Evolutionary conservation across 2,113 vertebrate species (phyloP), one percentile per base, ranked within the genome.

Genomic region (Petrocephalus zakoni): DNA sequence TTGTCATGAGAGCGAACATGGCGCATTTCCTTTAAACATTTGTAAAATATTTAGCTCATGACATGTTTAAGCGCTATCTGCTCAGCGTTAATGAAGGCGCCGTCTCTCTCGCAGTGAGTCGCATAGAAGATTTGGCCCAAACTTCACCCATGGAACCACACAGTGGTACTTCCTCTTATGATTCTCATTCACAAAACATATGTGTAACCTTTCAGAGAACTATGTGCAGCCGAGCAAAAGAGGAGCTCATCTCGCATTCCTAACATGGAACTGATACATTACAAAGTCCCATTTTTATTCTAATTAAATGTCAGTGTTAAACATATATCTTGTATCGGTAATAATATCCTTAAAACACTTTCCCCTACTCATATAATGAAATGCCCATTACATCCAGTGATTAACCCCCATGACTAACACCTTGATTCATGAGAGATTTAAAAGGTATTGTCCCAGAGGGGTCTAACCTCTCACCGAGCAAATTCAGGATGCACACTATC

Each of bases 1-100:
- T 89, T 87, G 90, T 55, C 55, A n/a, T 86, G 86, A 85, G 64
- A 86, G 51, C 56, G 88, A 85, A 15, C 68, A 9, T 11, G 15
- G 51, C 52, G 53, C 29, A 42, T 68, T 25, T 22, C n/a, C 19
- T 87, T 78, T 7, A 53, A 52, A 64, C 56, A 84, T 68, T 52
- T 22, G 37, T 83, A 68, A 9, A 87, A 46, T n/a, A 29, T 42
- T 42, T 64, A 21, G 17, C 25, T 46, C 46, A n/a, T 84, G 29
- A 61, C n/a, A 83, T 19, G 22, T 21, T 81, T 25, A 25, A 88
- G 34, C 8, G 5, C 47, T 25, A 42, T 64, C 34, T 81, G 29
- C 21, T 22, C 21, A 17, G 51, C 46, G 22, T 22, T 46, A 83
- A 47, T 42, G 19, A 25, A 9, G 34, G 53, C 51, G 2, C 10